Evolutionary conservation across 2,888 invertebrate genomes (phyloP).

Genomic region (Habroteleia sp.): DNA sequence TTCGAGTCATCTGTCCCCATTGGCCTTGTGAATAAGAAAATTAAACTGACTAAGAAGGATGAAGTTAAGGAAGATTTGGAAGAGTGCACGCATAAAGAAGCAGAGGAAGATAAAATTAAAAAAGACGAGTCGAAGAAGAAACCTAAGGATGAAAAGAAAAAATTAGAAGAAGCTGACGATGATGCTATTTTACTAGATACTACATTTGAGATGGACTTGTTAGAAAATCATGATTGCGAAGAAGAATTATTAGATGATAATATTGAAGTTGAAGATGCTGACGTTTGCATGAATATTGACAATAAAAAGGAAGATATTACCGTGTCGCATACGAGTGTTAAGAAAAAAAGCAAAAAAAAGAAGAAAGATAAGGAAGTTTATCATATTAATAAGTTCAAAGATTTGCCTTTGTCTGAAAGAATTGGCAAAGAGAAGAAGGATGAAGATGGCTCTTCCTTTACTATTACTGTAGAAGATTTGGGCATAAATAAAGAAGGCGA

Average conservation of each 20-base stretch:
- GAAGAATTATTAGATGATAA: constrained; percentile 61
- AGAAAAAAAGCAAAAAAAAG: constrained; percentile 81
- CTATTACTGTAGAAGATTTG: constrained; percentile 71
- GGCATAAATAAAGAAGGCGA: constrained; percentile 80
- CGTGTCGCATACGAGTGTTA: constrained; percentile 70
- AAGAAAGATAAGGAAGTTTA: constrained; percentile 81
- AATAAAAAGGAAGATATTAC: constrained; percentile 72
- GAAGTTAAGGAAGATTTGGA: neutral
- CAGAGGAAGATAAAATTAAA: constrained; percentile 7
- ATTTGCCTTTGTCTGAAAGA: constrained; percentile 74
- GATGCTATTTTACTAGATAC: constrained; percentile 66
- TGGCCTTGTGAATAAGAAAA: constrained; percentile 82
- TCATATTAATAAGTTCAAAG: constrained; percentile 80
- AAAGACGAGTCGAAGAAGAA: constrained; percentile 5
- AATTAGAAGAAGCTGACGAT: constrained; percentile 57
- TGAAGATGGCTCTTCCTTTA: constrained; percentile 40
- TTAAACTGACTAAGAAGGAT: constrained; percentile 76
- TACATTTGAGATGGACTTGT: constrained; percentile 67
- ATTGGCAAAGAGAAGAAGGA: constrained; percentile 75
- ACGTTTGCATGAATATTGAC: constrained; percentile 67
- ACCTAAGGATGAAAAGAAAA: constrained; percentile 14
- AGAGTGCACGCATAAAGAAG: constrained; percentile 1
- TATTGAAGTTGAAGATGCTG: constrained; percentile 57
- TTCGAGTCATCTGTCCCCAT: constrained; percentile 82
- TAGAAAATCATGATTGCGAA: constrained; percentile 45